Base-by-base conservation (phyloP, 2,797 vertebrate species). In the Amblyopsis hoosieri region DNA sequence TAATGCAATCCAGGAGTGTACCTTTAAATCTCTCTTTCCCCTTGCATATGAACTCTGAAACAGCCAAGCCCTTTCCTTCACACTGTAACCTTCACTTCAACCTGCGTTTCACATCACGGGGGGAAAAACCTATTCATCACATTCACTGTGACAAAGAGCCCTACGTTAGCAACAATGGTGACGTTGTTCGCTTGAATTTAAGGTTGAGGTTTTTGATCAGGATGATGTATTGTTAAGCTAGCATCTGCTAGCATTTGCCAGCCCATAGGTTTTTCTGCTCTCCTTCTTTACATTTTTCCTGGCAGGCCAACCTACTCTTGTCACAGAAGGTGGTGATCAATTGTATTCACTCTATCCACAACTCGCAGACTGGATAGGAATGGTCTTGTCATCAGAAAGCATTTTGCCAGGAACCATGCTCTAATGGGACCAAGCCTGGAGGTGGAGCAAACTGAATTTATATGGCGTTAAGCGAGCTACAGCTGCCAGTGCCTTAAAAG, bases 401-500 rank as follows among this genome's bases (percentile, higher is more conserved):
- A 15, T 14, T 45, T 54, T 84, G 82, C 84, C 84, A 89, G 77
- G 78, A 88, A 64, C 76, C 73, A 55, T 14, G 45, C 67, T 63
- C 69, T 64, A 77, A 51, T 0, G 10, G 57, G 69, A 67, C 74
- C 55, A 62, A 65, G 75, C 77, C 68, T 5, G 56, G 74, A 80
- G 74, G 72, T 67, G 75, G 66, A 68, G 72, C 67, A 47, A 6
- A 15, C 3, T 62, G 60, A 68, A 85, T 80, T 79, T 74, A 77
- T 74, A 69, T 69, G 68, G 61, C 72, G 74, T 57, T 7, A 60
- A 75, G 71, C 66, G 45, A 2, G 60, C 78, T 63, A 2, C 64
- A 67, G 72, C 67, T 76, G 70, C 72, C 70, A 75, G 45, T 50
- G 65, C 86, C 81, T 89, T 87, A 87, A 85, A 91, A 88, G 79